Evolutionary conservation across 2,797 vertebrate genomes (phyloP).

Genomic region (Rousettus madagascariensis): DNA sequence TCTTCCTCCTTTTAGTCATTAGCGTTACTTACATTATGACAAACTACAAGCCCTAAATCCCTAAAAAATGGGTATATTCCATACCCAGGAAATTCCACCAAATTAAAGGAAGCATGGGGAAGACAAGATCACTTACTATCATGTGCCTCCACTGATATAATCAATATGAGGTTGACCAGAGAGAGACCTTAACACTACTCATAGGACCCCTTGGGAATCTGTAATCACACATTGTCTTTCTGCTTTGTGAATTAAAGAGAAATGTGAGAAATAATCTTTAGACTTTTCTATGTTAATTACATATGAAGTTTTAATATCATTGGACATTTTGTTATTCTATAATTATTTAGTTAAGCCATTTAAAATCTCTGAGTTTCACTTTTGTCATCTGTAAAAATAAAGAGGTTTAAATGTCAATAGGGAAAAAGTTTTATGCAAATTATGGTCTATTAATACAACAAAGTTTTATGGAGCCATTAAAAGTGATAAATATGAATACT

Average conservation of each 20-base stretch:
- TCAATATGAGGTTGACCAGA: not conserved
- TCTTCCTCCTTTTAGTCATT: conserved; percentile 10
- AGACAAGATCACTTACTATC: not conserved
- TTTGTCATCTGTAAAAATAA: conserved; percentile 13
- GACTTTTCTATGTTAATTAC: not conserved
- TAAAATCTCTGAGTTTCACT: not conserved
- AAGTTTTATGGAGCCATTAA: not conserved
- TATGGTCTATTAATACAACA: not conserved
- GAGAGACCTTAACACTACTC: not conserved
- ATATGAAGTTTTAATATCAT: not conserved
- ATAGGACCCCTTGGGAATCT: not conserved
- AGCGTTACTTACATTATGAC: not conserved
- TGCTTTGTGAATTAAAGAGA: not conserved
- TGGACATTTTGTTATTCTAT: not conserved
- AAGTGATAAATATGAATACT: conserved; percentile 12
- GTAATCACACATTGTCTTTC: not conserved
- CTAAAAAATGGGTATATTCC: not conserved
- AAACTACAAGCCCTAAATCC: not conserved
- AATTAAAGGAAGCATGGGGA: not conserved
- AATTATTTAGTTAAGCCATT: not conserved
- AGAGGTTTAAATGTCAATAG: not conserved
- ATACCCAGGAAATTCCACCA: not conserved
- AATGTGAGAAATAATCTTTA: conserved; percentile 11
- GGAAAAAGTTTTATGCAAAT: not conserved
- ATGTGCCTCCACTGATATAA: not conserved